Conservation (phyloP, 2,113 vertebrate species). For the Poecilia latipinna region DNA sequence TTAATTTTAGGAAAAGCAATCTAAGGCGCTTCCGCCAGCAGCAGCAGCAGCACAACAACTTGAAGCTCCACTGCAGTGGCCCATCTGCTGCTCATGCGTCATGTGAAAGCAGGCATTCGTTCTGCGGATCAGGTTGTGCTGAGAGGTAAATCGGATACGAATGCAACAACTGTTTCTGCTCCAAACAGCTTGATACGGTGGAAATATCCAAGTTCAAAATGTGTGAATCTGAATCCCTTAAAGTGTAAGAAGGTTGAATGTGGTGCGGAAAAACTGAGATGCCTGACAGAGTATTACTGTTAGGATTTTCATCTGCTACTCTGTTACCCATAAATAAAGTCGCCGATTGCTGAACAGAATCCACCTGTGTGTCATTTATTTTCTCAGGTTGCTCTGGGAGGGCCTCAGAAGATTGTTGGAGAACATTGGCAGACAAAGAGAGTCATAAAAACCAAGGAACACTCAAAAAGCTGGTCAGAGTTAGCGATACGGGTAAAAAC, state of each 20-base stretch:
- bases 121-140: not conserved
- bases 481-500: no score
- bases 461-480: no score
- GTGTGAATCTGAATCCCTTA: no score
- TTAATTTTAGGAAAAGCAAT: not conserved
- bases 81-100: not conserved
- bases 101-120: not conserved
- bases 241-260: no score
- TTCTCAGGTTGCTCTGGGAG: not conserved
- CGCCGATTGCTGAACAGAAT: no score
- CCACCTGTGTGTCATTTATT: no score
- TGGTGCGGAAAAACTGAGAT: no score
- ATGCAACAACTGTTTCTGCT: no score
- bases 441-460: not conserved
- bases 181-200: not conserved
- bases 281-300: no score
- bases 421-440: not conserved
- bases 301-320: no score
- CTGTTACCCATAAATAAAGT: no score
- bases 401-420: not conserved
- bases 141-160: not conserved
- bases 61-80: not conserved
- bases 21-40: not conserved
- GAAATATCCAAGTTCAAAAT: no score
- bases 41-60: not conserved